These are phyloP conservation scores for Lasioglossum pauxillum DNA, from an alignment of 2,888 invertebrate species.

Conservation along the genomic window DNA sequence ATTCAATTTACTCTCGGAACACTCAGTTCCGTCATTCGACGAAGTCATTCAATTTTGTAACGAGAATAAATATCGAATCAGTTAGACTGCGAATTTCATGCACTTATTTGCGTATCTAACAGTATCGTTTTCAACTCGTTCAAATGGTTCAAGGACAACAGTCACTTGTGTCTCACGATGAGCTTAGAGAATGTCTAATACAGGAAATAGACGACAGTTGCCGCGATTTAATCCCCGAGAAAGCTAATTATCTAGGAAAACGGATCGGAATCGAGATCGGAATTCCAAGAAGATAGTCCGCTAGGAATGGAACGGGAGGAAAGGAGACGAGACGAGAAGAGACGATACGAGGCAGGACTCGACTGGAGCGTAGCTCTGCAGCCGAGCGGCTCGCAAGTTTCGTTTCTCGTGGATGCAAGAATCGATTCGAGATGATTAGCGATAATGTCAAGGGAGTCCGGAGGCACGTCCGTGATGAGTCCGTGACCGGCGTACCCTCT, in stretches of 20 bases:
- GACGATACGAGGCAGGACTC: neutral
- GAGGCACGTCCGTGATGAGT: conserved; percentile 80
- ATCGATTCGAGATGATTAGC: conserved; percentile 79
- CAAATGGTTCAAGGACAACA: too few species aligned
- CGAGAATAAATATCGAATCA: too few species aligned
- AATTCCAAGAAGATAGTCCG: neutral
- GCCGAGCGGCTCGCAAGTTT: conserved; percentile 9
- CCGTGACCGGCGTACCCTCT: conserved; percentile 74
- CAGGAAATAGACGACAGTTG: neutral
- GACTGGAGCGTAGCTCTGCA: conserved; percentile 16
- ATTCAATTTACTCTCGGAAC: neutral
- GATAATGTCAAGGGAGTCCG: conserved; percentile 78
- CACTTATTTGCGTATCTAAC: too few species aligned
- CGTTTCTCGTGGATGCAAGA: conserved; percentile 64
- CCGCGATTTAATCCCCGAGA: neutral
- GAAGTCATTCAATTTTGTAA: too few species aligned
- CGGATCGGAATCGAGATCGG: neutral
- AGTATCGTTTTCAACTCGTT: too few species aligned
- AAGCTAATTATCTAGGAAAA: neutral
- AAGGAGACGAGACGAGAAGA: neutral
- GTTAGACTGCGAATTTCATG: too few species aligned
- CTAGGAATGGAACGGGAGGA: neutral
- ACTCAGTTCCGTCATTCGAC: too few species aligned
- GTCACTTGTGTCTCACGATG: too few species aligned
- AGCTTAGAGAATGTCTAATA: neutral